Base-by-base conservation (phyloP, 2,113 vertebrate genomes). In the Eptesicus fuscus region DNA sequence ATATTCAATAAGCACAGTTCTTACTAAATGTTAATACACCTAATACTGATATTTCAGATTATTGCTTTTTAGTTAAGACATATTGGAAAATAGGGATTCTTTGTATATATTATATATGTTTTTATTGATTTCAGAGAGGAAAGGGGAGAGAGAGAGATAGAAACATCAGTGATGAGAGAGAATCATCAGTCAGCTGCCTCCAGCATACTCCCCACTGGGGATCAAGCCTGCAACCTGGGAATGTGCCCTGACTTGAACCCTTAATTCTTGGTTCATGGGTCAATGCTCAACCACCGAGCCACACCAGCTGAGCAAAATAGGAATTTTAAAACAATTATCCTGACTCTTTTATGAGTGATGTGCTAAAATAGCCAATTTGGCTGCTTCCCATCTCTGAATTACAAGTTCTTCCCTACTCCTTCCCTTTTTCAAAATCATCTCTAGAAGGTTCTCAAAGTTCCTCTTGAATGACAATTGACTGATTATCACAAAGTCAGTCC, bases 401-500 rank as follows among this genome's bases (percentile, higher is more conserved):
- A 90, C 35, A 73, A 35, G 32, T 71, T 30, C 22, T 71, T 37
- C 20, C 59, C 44, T 35, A 37, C 30, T 49, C 20, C 23, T 4
- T 5, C 44, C n/a, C 49, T 32, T 69, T 87, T 77, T 49, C 69
- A 83, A 96, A 96, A 93, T 86, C 23, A 83, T 40, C 49, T 86
- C 32, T 71, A 47, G 25, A 82, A 83, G 42, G 23, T 79, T 91
- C 59, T 86, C 61, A 89, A 59, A 90, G 18, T 94, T 59, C 53
- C 56, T 89, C 35, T 84, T 93, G 71, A 96, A 78, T 96, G 95
- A 94, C 12, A 87, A 44, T 22, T 83, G 25, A 59, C 37, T 35
- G 9, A 87, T 73, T 86, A 89, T 84, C 65, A 93, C 20, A 94
- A 96, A 96, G 47, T 20, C 32, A 87, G 61, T 51, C 14, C 59